A percentile compares a stretch with the other conserved stretches of the same genome.
Conservation (phyloP, 2,888 invertebrate genomes). For the Harpalus rufipes region DNA sequence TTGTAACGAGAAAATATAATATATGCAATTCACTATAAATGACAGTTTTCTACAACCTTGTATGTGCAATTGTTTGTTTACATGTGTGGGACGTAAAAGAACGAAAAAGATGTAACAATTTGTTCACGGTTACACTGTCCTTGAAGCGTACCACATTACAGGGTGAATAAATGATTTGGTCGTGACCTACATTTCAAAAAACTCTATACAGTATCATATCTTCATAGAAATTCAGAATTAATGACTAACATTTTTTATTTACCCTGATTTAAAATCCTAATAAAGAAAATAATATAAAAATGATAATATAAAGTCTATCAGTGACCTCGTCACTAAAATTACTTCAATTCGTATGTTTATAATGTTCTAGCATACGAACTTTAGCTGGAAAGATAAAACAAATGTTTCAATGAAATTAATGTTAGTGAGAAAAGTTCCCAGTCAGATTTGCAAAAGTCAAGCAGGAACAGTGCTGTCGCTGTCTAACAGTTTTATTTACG, state of each 20-base stretch:
- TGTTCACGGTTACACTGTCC: background rate
- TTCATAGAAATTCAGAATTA: background rate
- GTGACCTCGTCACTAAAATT: too few relatives aligned
- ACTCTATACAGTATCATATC: too few relatives aligned
- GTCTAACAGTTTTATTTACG: slow-evolving; percentile 43
- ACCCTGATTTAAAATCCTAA: too few relatives aligned
- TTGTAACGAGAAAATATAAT: background rate
- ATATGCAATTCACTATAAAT: background rate
- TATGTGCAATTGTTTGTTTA: background rate
- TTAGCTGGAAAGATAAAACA: slow-evolving; percentile 14
- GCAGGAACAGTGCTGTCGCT: slow-evolving; percentile 9
- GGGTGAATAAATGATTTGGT: background rate
- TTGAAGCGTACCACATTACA: background rate
- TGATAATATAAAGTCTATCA: too few relatives aligned
- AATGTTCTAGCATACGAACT: slow-evolving; percentile 11
- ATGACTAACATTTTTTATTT: background rate
- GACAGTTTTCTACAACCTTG: background rate
- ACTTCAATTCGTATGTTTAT: background rate
- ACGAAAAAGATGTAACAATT: background rate
- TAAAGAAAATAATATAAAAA: too few relatives aligned
- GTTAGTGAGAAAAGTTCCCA: background rate
- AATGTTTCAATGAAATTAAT: background rate
- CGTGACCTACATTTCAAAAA: background rate
- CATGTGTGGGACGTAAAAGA: background rate
- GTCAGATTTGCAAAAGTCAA: slow-evolving; percentile 4